These are phyloP conservation scores for Dasyprocta punctata DNA, from an alignment of 2,113 vertebrate species.

Conservation along the genomic window DNA sequence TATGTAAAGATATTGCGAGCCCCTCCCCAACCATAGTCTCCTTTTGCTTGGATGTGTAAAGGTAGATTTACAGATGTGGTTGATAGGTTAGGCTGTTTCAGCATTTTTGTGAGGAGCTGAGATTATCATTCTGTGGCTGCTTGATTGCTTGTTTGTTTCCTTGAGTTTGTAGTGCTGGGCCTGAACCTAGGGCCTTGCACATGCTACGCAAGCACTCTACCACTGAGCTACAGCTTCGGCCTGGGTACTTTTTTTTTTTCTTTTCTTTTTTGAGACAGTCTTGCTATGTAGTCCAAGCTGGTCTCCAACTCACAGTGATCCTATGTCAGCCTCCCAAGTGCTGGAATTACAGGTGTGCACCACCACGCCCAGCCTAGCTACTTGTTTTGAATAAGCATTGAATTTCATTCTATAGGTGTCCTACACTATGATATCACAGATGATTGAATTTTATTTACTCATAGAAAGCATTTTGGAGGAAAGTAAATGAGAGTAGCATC, in stretches of 20 bases:
- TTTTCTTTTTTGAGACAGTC: neutral
- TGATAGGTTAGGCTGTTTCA: neutral
- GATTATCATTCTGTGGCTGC: neutral
- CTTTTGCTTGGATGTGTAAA: neutral
- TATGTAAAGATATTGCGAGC: neutral
- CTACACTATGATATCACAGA: neutral
- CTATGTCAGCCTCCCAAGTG: neutral
- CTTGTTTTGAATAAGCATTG: constrained; percentile 48
- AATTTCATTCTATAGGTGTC: constrained; percentile 27
- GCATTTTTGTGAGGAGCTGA: neutral
- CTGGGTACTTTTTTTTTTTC: neutral
- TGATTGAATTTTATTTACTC: neutral
- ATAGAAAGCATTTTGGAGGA: neutral
- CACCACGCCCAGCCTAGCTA: neutral
- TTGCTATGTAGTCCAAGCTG: neutral
- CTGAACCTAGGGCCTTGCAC: too few relatives aligned
- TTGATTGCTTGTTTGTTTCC: neutral
- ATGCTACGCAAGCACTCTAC: neutral
- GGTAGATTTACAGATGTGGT: neutral
- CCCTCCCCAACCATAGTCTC: neutral
- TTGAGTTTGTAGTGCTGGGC: neutral
- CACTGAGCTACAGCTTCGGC: neutral
- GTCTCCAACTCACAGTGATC: neutral
- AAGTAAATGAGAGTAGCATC: neutral
- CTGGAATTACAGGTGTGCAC: neutral